phyloP scores from a whole-genome alignment of 2,888 invertebrate genomes.

The Campopleginae sp. region DNA sequence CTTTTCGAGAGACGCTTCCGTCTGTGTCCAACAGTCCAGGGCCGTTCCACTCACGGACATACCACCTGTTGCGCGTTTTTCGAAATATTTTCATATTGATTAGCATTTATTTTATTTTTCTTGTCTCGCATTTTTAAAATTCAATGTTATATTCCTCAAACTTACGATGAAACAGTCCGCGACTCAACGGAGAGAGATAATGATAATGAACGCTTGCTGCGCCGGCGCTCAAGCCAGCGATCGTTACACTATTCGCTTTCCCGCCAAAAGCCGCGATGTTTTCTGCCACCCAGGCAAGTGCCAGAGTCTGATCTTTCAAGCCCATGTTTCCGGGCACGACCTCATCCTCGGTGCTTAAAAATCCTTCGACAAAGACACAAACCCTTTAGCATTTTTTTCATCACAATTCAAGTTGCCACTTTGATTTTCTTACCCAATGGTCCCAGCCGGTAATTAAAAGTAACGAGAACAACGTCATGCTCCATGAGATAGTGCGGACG shows the following conservation, averaged over 20 bases:
- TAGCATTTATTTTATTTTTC: background rate
- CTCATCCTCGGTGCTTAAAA: slow-evolving; percentile 89
- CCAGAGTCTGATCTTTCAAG: slow-evolving; percentile 89
- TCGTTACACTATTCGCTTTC: slow-evolving; percentile 88
- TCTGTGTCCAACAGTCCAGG: slow-evolving; percentile 86
- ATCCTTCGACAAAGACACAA: slow-evolving; percentile 84
- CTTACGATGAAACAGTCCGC: slow-evolving; percentile 85
- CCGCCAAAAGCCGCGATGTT: slow-evolving; percentile 90
- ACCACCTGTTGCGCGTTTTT: slow-evolving; percentile 81
- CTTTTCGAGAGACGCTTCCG: slow-evolving; percentile 85
- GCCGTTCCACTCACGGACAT: slow-evolving; percentile 89
- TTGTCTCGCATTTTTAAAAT: background rate
- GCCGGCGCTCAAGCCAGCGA: slow-evolving; percentile 90
- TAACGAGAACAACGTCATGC: slow-evolving; percentile 87
- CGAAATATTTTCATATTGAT: slow-evolving; percentile 34
- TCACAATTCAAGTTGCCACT: background rate
- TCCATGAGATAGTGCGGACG: slow-evolving; percentile 87
- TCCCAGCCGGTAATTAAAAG: slow-evolving; percentile 89
- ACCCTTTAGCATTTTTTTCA: background rate
- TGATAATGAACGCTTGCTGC: slow-evolving; percentile 90
- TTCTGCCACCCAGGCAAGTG: slow-evolving; percentile 88
- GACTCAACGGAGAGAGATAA: slow-evolving; percentile 87
- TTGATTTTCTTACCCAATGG: slow-evolving; percentile 85
- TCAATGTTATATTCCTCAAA: background rate
- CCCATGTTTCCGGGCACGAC: slow-evolving; percentile 89